Percentiles rank a stretch among this genome's conserved stretches.
Evolutionary conservation across 2,888 invertebrate genomes (phyloP).

Genomic region (Lacanobia oleracea): DNA sequence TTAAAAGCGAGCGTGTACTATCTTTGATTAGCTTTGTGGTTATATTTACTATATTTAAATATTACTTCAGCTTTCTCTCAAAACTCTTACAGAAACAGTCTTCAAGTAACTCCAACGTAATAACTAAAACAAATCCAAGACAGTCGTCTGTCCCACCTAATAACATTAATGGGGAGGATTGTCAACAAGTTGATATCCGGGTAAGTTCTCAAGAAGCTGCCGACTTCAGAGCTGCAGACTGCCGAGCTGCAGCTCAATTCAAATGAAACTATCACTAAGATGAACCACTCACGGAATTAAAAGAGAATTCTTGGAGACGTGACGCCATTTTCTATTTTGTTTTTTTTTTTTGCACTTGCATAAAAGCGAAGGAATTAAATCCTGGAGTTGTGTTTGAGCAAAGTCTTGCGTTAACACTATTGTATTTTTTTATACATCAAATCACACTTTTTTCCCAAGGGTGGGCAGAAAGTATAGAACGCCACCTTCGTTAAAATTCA

Average conservation of each 20-base stretch:
- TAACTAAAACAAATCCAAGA: slow-evolving; percentile 51
- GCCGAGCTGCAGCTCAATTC: slow-evolving; percentile 51
- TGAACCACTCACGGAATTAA: slow-evolving; percentile 72
- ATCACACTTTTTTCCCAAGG: no score
- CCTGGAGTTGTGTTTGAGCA: slow-evolving; percentile 3
- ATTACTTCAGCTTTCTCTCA: not conserved
- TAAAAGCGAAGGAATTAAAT: slow-evolving; percentile 35
- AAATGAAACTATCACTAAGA: slow-evolving; percentile 68
- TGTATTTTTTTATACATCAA: not conserved
- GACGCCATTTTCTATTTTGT: slow-evolving; percentile 42
- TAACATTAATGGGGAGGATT: slow-evolving; percentile 63
- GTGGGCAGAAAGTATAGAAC: no score
- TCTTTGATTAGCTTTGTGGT: no score
- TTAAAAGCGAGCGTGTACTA: not conserved
- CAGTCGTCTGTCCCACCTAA: slow-evolving; percentile 46
- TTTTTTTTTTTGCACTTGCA: slow-evolving; percentile 49
- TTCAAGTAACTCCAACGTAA: slow-evolving; percentile 13
- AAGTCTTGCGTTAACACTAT: not conserved
- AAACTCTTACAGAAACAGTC: slow-evolving; percentile 13
- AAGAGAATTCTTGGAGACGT: slow-evolving; percentile 55
- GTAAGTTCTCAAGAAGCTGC: slow-evolving; percentile 27
- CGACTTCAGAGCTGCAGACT: slow-evolving; percentile 23
- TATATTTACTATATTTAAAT: not conserved
- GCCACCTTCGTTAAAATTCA: no score
- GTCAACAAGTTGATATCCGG: slow-evolving; percentile 52